These are phyloP conservation scores for Ormyrus pomaceus DNA, from an alignment of 2,888 invertebrate genomes.

Conservation along the genomic window DNA sequence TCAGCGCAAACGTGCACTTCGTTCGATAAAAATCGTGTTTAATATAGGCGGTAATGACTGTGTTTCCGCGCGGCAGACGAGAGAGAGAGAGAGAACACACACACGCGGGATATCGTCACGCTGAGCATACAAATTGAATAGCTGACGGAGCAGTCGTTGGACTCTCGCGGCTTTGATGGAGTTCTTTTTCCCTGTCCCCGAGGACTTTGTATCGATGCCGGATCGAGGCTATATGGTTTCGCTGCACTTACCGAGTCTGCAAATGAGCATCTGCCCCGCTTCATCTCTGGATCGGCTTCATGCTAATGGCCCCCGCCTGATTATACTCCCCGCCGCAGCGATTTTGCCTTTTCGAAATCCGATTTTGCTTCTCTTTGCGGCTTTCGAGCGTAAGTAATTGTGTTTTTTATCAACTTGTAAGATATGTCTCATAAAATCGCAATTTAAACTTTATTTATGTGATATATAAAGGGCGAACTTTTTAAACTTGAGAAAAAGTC, in stretches of 20 bases:
- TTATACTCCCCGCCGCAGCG: too few species aligned
- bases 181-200: conserved; percentile 36
- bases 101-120: conserved; percentile 22
- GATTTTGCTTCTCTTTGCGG: too few species aligned
- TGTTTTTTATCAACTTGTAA: conserved; percentile 8
- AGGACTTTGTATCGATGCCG: conserved; percentile 20
- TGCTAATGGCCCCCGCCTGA: too few species aligned
- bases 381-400: too few species aligned
- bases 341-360: too few species aligned
- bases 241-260: conserved; percentile 23
- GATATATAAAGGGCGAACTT: conserved; percentile 31
- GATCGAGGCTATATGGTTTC: background rate
- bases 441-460: conserved; percentile 44
- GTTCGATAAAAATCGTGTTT: conserved; percentile 47
- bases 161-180: background rate
- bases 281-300: too few species aligned
- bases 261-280: conserved; percentile 1
- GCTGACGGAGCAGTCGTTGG: background rate
- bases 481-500: conserved; percentile 31
- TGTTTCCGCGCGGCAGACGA: conserved; percentile 17
- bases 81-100: background rate
- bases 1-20: conserved; percentile 35
- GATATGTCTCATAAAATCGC: conserved; percentile 27
- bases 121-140: conserved; percentile 46
- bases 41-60: conserved; percentile 48